These are phyloP conservation scores for zebrafish (Danio rerio) DNA, from an alignment of 2,113 vertebrate species.

Conservation along the genomic window GRCz12tu NC_133182.1:57965501-57966000, in stretches of 20 bases:
- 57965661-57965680: neutral
- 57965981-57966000: too few relatives aligned
- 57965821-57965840: too few relatives aligned
- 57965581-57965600: slow-evolving; percentile 42
- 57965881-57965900: too few relatives aligned
- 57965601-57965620: slow-evolving; percentile 6
- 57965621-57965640: slow-evolving; percentile 24
- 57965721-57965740: neutral
- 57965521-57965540: slow-evolving; percentile 59
- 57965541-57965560: slow-evolving; percentile 46
- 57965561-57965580: slow-evolving; percentile 41
- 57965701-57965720: neutral
- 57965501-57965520: slow-evolving; percentile 68
- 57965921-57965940: too few relatives aligned
- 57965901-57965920: too few relatives aligned
- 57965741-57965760: neutral
- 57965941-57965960: too few relatives aligned
- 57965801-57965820: too few relatives aligned
- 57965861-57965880: too few relatives aligned
- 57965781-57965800: too few relatives aligned
- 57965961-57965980: too few relatives aligned
- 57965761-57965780: too few relatives aligned
- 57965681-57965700: neutral
- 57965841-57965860: neutral
- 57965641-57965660: slow-evolving; percentile 17